Evolutionary conservation across 1,140 invertebrate genomes (phyloP), one percentile per base, ranked within the genome.

Genomic region (Apocrypta bakeri): DNA sequence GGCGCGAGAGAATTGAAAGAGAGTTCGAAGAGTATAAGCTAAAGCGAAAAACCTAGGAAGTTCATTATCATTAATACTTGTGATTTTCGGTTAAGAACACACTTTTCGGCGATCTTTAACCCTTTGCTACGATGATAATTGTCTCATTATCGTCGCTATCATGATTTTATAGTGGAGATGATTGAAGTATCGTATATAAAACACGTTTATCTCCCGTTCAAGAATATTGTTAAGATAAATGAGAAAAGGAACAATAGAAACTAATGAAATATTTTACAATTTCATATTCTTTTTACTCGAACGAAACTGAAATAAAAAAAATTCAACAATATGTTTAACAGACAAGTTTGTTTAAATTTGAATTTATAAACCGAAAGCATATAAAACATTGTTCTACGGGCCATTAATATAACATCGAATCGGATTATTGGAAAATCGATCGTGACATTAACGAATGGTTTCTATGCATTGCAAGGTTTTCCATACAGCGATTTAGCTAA

Each of bases 341-440:
- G n/a, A n/a, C n/a, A n/a, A n/a, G n/a, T n/a, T n/a, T n/a, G n/a
- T n/a, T n/a, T n/a, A n/a, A n/a, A n/a, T n/a, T n/a, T n/a, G n/a
- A n/a, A n/a, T n/a, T n/a, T n/a, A n/a, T n/a, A n/a, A n/a, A n/a
- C n/a, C n/a, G n/a, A n/a, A n/a, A n/a, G n/a, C n/a, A n/a, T n/a
- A n/a, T n/a, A n/a, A n/a, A n/a, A n/a, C n/a, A n/a, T n/a, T n/a
- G n/a, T n/a, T n/a, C n/a, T n/a, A n/a, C n/a, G n/a, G n/a, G n/a
- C n/a, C n/a, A n/a, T n/a, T n/a, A n/a, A 56, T 48, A 27, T 56
- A 37, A 42, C 27, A 24, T n/a, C n/a, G n/a, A n/a, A n/a, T n/a
- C n/a, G n/a, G n/a, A n/a, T 72, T 25, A n/a, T 40, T 74, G 48
- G 31, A 78, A 68, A 68, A 78, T 78, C 37, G 64, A 69, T 78